Percentiles rank a stretch among this genome's conserved stretches.
Evolutionary conservation across 2,113 vertebrate genomes (phyloP).

Genomic region (Toxostoma redivivum): DNA sequence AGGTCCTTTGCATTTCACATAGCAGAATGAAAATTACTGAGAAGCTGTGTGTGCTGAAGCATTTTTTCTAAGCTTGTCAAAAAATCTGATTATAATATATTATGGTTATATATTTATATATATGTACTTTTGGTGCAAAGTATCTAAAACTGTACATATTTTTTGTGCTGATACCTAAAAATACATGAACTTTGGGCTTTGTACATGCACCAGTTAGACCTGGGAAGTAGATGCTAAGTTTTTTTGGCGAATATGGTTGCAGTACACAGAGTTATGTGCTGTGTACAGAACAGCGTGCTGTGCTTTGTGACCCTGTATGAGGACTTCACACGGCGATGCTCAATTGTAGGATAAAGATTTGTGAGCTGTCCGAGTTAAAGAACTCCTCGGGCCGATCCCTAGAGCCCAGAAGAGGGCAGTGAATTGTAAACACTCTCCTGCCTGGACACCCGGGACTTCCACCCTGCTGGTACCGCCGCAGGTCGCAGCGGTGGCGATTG

Average conservation of each 20-base stretch:
- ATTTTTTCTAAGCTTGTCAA: not conserved
- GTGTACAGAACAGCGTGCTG: not conserved
- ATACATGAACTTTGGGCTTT: not conserved
- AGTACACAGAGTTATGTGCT: too few relatives aligned
- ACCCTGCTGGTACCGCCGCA: rapidly evolving
- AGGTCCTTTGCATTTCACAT: not conserved
- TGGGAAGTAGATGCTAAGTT: not conserved
- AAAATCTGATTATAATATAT: not conserved
- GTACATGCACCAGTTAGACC: rapidly evolving
- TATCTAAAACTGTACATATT: not conserved
- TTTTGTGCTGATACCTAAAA: not conserved
- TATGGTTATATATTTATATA: not conserved
- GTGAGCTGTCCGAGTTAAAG: rapidly evolving
- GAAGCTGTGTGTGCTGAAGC: not conserved
- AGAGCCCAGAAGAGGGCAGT: not conserved
- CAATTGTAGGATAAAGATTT: not conserved
- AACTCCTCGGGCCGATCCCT: not conserved
- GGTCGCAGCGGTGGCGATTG: not conserved
- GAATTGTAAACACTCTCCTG: not conserved
- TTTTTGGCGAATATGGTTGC: not conserved
- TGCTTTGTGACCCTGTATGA: not conserved
- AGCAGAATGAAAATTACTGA: not conserved
- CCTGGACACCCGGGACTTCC: not conserved
- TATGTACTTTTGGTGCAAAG: not conserved
- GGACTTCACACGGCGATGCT: not conserved